Evolutionary conservation across 2,888 invertebrate genomes (phyloP), one percentile per base, ranked within the genome.

Genomic region (Nipponacmea schrenckii): DNA sequence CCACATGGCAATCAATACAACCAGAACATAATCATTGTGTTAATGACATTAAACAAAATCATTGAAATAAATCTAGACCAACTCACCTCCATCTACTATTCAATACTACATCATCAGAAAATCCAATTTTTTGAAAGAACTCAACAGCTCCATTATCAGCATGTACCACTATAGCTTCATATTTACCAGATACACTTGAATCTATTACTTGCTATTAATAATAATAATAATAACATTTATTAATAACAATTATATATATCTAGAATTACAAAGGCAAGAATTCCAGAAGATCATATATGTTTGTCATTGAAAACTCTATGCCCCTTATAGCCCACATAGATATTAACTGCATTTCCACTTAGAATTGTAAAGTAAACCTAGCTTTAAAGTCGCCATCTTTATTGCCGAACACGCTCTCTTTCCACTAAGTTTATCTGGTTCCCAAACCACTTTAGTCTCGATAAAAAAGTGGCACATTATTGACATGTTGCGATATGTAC

Each of bases 91-190:
- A 89, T 72, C 86, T 80, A 74, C 86, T 89, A 79, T 89, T 89
- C 62, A 89, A 82, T 14, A 89, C 84, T 45, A 87, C 77, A 76
- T 89, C 89, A 78, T 89, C 88, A 45, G 87, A 85, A 76, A 89
- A 89, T 4, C 86, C 88, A 81, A 85, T 88, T 69, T 86, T 85
- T 65, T 83, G 77, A 79, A 89, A 89, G 79, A 89, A 89, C 0
- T 87, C 84, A 5, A 87, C 80, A 44, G 89, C 88, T 39, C 84
- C 80, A 73, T 85, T 85, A 71, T 89, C 89, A 45, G 89, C 89
- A 78, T 89, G 88, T 0, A 89, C 88, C 31, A 89, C 88, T 1
- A 89, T 81, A 15, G 89, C 89, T 74, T 89, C 89, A 80, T 86
- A 88, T 24, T 84, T 83, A 17, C 89, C 89, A 2, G 87, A 87